A percentile compares a stretch with the other conserved stretches of the same genome.
These are phyloP conservation scores for Pangasianodon gigas DNA, from an alignment of 2,113 vertebrate genomes.

Conservation along the genomic window DNA sequence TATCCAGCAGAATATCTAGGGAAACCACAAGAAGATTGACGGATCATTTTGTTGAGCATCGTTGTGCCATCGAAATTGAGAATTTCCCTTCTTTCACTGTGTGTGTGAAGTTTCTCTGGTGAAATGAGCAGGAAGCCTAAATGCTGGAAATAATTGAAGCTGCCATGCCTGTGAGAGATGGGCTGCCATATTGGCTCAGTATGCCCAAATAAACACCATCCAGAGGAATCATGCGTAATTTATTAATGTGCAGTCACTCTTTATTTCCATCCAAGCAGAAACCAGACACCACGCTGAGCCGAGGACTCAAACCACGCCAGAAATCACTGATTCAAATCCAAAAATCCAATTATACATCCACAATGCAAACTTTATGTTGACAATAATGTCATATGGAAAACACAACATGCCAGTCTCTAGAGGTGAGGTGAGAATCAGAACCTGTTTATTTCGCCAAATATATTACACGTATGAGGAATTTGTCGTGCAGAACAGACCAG, in stretches of 20 bases:
- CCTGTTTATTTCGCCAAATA: background rate
- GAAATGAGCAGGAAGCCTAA: slow-evolving; percentile 27
- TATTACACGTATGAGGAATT: background rate
- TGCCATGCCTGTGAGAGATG: slow-evolving; percentile 27
- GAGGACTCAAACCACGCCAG: slow-evolving; percentile 12
- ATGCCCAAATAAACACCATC: slow-evolving; percentile 15
- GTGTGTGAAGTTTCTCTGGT: background rate
- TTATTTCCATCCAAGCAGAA: slow-evolving; percentile 39
- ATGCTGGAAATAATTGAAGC: slow-evolving; percentile 34
- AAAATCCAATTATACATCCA: background rate
- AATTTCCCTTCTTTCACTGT: background rate
- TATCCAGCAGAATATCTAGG: background rate
- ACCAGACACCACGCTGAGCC: background rate
- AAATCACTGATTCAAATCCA: background rate
- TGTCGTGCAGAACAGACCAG: background rate
- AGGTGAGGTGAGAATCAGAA: background rate
- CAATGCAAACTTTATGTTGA: background rate
- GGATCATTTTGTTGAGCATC: background rate
- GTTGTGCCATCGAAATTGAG: background rate
- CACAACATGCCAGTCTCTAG: no score
- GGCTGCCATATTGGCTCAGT: slow-evolving; percentile 20
- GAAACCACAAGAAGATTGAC: background rate
- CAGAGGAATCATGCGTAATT: slow-evolving; percentile 13
- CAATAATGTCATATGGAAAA: no score
- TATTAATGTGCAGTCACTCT: slow-evolving; percentile 34